Evolutionary conservation across 2,888 invertebrate species (phyloP).

Genomic region (Azorinus chamasolen): DNA sequence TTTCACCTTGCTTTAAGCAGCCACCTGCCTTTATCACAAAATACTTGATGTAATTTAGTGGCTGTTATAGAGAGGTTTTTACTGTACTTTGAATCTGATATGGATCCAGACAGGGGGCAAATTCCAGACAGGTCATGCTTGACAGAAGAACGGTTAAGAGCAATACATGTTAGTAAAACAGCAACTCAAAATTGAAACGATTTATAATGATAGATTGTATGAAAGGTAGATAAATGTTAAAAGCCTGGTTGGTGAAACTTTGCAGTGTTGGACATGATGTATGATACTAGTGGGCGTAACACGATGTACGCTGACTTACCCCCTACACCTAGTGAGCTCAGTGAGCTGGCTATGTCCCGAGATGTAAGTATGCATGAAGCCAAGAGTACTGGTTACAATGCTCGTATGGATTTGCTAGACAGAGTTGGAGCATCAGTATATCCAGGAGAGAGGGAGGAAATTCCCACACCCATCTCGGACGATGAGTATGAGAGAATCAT

Average conservation of each 20-base stretch:
- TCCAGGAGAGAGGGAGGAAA: conserved; percentile 42
- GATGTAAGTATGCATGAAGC: conserved; percentile 47
- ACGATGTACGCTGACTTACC: conserved; percentile 62
- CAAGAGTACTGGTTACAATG: conserved; percentile 50
- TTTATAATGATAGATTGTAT: no score
- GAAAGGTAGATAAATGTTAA: no score
- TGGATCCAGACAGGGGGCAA: no score
- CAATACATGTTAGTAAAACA: no score
- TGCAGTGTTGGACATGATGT: conserved; percentile 20
- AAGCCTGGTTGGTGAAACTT: neutral
- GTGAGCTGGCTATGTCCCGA: conserved; percentile 52
- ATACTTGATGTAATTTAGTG: no score
- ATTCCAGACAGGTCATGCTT: no score
- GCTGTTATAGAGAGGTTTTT: no score
- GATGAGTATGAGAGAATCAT: conserved; percentile 23
- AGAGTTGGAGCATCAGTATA: conserved; percentile 46
- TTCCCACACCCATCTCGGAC: conserved; percentile 45
- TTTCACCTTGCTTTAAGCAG: no score
- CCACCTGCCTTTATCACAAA: no score
- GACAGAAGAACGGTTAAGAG: no score
- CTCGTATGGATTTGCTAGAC: conserved; percentile 54
- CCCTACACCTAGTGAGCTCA: conserved; percentile 43
- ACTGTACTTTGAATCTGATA: no score
- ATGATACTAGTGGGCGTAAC: conserved; percentile 48
- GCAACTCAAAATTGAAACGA: no score